Base-by-base conservation (phyloP, 2,888 invertebrate species). In the Blastobasis adustella region DNA sequence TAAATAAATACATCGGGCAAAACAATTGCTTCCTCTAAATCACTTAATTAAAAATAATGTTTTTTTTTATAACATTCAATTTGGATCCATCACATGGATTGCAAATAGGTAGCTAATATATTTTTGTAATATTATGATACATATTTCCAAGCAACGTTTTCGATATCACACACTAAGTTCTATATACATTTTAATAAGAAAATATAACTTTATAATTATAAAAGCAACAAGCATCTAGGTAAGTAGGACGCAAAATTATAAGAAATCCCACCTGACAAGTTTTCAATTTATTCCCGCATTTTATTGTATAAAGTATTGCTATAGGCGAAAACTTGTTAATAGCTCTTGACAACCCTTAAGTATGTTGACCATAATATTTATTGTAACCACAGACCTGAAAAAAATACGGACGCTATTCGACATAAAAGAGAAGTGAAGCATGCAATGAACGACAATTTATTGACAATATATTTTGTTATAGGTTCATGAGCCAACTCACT, bases 131-230 rank as follows among this genome's bases (percentile, higher is more conserved):
- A 23, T 23, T 23, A 23, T 23, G 23, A 56, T 56, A 58, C 55
- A 61, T 65, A 61, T 66, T 60, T 58, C 63, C 60, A 66, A 69
- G 77, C 81, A 81, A 77, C 74, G 76, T 73, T 77, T 77, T 77
- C 81, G 80, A 81, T 79, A 79, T 71, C 75, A 79, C 73, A 4
- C 23, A 74, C 59, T 61, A 66, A 66, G 49, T 63, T 71, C 64
- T 82, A 82, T 82, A 73, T 82, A 83, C 82, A 83, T 67, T 64
- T 72, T 63, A 69, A 77, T 79, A 79, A 66, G 74, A 79, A 79
- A 78, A 79, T 79, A 81, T 78, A 58, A 69, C 69, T 57, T 66
- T 71, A 64, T 59, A 56, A 52, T 58, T 61, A 58, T 40, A 49
- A 47, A 47, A 49, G 58, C 57, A 54, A 59, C 57, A 65, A 60